Percentiles rank a stretch among this genome's conserved stretches.
phyloP scores from a whole-genome alignment of 2,797 vertebrate species.

The Aeoliscus strigatus region DNA sequence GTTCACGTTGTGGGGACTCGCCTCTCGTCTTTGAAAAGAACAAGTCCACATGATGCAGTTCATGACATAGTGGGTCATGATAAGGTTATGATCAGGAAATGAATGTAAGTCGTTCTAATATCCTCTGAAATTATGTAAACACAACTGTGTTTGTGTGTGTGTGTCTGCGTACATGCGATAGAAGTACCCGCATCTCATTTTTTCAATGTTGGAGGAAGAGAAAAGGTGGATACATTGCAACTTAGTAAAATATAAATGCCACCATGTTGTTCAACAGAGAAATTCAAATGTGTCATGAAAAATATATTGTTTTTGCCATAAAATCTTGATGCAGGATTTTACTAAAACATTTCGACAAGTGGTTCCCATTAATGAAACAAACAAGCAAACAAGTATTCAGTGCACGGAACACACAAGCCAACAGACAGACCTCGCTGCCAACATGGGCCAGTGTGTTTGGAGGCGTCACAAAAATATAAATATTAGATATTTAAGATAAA shows the following conservation, averaged over 20 bases:
- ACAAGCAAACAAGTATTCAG: constrained; percentile 71
- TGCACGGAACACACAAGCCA: constrained; percentile 62
- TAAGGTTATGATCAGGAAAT: too few species aligned
- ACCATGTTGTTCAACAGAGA: constrained; percentile 75
- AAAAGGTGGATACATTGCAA: constrained; percentile 70
- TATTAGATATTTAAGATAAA: constrained; percentile 76
- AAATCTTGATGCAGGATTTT: constrained; percentile 79
- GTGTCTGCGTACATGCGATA: constrained; percentile 14
- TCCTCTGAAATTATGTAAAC: constrained; percentile 1
- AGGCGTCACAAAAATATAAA: constrained; percentile 71
- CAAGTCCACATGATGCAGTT: too few species aligned
- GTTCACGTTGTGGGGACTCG: too few species aligned
- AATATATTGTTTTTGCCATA: constrained; percentile 77
- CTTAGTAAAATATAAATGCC: constrained; percentile 78
- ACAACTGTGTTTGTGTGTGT: constrained; percentile 2
- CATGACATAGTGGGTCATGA: too few species aligned
- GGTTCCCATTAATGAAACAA: constrained; percentile 79
- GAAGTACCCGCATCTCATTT: constrained; percentile 37
- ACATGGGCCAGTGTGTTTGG: constrained; percentile 69
- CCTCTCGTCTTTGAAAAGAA: too few species aligned
- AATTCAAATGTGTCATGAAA: constrained; percentile 81
- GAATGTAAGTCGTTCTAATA: too few species aligned
- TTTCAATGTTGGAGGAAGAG: constrained; percentile 59
- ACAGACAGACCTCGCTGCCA: constrained; percentile 69
- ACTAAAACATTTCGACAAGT: constrained; percentile 78